Base-by-base conservation (phyloP, 2,797 vertebrate species). In the Anas bahamensis region DNA sequence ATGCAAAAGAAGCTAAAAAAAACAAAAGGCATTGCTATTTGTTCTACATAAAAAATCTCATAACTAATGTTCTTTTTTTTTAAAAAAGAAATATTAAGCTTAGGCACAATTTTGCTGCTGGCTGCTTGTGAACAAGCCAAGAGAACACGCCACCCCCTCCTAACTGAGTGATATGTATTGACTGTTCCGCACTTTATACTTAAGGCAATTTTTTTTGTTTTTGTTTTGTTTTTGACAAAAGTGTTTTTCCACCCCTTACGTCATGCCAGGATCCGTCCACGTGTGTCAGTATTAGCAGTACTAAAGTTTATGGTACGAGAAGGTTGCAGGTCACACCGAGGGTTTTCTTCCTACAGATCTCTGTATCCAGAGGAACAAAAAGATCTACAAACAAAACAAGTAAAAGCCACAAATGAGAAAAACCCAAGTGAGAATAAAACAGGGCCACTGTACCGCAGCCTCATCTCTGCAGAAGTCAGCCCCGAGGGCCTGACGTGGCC, bases 71-170 rank as follows among this genome's bases (percentile, higher is more conserved):
- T 97, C 94, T 96, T 97, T 96, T 95, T 96, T 96, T 91, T 94
- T 89, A 97, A 98, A 97, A 97, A 95, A 97, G 96, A 97, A 97
- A 96, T 89, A 95, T 89, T 83, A 97, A 65, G 97, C 97, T 87
- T 98, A 98, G 98, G 98, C 98, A 98, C 98, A 88, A 97, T 96
- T 97, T 96, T 96, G 97, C 97, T 97, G 97, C 96, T 95, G 97
- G 97, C 97, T 97, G 89, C 90, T 86, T 88, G 92, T 95, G 95
- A 94, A 91, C 91, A 95, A 97, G 97, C 97, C 96, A 94, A 93
- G 93, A 87, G 80, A 74, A 86, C 91, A 86, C 55, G 83, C 95
- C 92, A 69, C 93, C 95, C 93, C 88, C 94, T 94, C 89, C 90
- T 92, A 73, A 84, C 75, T 82, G 86, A 96, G 96, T 93, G 93